phyloP scores from a whole-genome alignment of 2,113 vertebrate species.

The Corythoichthys haematopterus region DNA sequence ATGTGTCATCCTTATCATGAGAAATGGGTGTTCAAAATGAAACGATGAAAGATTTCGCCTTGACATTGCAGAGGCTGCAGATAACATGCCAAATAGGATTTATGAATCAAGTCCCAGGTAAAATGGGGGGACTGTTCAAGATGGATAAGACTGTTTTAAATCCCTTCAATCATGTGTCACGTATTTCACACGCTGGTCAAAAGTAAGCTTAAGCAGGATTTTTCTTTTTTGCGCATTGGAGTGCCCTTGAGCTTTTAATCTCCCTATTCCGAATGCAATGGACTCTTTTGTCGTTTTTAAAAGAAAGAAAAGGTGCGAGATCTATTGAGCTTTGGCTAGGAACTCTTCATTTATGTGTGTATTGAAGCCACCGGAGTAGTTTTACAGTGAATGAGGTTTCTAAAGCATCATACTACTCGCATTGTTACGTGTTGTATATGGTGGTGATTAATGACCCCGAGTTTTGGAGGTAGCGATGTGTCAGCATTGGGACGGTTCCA shows the following conservation, averaged over 20 bases:
- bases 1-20: background rate
- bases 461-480: constrained; percentile 32
- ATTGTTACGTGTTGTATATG: constrained; percentile 37
- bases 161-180: constrained; percentile 3
- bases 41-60: background rate
- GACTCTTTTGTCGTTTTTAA: constrained; percentile 14
- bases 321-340: constrained; percentile 24
- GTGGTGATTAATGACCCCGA: constrained; percentile 50
- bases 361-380: constrained; percentile 22
- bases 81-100: background rate
- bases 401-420: constrained; percentile 39
- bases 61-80: background rate
- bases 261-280: constrained; percentile 11
- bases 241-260: constrained; percentile 25
- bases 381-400: constrained; percentile 25
- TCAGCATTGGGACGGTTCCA: constrained; percentile 40
- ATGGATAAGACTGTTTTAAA: constrained; percentile 4
- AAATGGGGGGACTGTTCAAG: background rate
- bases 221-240: background rate
- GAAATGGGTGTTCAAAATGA: background rate
- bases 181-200: constrained; percentile 1
- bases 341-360: constrained; percentile 43
- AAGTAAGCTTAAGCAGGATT: constrained; percentile 10
- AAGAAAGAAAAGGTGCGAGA: constrained; percentile 14
- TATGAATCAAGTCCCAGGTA: constrained; percentile 2